Conservation (phyloP, 2,113 vertebrate species). For the Cebidichthys violaceus region DNA sequence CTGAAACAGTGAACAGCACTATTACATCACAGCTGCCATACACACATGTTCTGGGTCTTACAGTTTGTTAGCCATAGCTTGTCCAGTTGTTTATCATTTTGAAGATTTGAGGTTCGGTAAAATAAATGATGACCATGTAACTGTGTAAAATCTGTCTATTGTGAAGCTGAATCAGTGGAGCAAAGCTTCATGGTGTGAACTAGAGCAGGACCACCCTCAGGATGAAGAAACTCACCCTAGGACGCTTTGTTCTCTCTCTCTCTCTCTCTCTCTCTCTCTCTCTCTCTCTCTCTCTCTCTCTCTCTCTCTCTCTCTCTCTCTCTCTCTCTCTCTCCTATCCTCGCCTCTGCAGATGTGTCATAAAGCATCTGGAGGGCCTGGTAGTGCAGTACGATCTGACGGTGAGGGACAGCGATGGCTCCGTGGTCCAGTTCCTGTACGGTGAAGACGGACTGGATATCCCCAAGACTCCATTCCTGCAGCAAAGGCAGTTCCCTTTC, state of each 20-base stretch:
- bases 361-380: conserved; percentile 96
- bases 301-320: too few relatives aligned
- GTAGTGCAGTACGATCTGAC: conserved; percentile 97
- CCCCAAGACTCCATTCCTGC: conserved; percentile 94
- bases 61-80: too few relatives aligned
- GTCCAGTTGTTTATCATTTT: not conserved
- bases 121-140: not conserved
- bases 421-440: conserved; percentile 96
- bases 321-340: not conserved
- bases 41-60: not conserved
- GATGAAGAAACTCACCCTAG: not conserved
- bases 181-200: not conserved
- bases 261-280: too few relatives aligned
- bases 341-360: conserved; percentile 55
- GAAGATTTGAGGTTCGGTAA: not conserved
- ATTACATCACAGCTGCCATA: not conserved
- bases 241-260: too few relatives aligned
- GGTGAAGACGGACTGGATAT: conserved; percentile 97
- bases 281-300: too few relatives aligned
- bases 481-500: conserved; percentile 92
- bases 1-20: not conserved
- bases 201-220: not conserved
- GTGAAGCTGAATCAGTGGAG: not conserved
- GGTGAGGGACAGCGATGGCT: conserved; percentile 95
- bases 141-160: not conserved